A percentile compares a stretch with the other conserved stretches of the same genome.
phyloP scores from a whole-genome alignment of 2,113 vertebrate genomes.

The Bubo bubo region DNA sequence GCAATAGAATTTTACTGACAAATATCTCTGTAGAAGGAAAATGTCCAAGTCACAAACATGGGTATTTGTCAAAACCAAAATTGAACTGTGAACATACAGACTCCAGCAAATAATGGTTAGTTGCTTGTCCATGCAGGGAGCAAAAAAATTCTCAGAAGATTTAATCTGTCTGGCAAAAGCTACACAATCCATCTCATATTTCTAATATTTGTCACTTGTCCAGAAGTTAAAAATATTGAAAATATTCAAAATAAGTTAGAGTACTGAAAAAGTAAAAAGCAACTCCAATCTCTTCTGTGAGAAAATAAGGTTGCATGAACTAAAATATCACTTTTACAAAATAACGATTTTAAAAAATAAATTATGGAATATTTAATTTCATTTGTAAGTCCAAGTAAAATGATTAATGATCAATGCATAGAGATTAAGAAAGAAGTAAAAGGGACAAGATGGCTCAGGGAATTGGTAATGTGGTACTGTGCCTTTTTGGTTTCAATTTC shows the following conservation, averaged over 20 bases:
- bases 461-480: not conserved
- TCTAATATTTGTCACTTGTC: slow-evolving; percentile 34
- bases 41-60: not conserved
- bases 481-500: slow-evolving; percentile 56
- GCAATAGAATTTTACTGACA: not conserved
- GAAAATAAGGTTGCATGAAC: not conserved
- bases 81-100: not conserved
- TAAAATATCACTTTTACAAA: not conserved
- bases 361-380: not conserved
- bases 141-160: not conserved
- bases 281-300: not conserved
- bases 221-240: slow-evolving; percentile 36
- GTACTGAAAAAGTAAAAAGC: not conserved
- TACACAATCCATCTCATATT: not conserved
- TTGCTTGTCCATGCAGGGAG: not conserved
- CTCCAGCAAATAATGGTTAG: not conserved
- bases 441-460: slow-evolving; percentile 2
- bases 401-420: not conserved
- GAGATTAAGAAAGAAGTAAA: slow-evolving; percentile 13
- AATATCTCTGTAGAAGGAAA: not conserved
- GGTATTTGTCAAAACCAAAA: not conserved
- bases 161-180: not conserved
- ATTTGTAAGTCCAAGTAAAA: not conserved
- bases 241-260: slow-evolving; percentile 25
- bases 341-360: not conserved